Conservation (phyloP, 2,888 invertebrate species). For the Rhimphoctona megacephalus region DNA sequence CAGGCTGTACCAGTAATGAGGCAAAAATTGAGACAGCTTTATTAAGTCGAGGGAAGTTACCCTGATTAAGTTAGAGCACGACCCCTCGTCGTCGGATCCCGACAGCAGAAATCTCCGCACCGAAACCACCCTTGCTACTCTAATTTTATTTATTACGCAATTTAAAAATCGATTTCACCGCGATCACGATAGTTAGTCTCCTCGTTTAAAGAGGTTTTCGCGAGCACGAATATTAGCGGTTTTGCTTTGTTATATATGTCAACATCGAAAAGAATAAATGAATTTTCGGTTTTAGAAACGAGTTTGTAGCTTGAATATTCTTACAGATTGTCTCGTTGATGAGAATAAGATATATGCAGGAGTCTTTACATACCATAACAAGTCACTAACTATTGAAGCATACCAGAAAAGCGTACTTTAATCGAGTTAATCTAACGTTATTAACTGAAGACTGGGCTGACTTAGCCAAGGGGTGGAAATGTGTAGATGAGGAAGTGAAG, state of each 20-base stretch:
- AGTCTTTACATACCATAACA: constrained; percentile 74
- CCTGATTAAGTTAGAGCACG: constrained; percentile 82
- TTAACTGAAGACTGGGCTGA: constrained; percentile 82
- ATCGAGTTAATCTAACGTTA: constrained; percentile 82
- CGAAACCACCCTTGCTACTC: constrained; percentile 79
- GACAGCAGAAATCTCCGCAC: constrained; percentile 58
- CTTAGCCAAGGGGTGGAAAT: constrained; percentile 75
- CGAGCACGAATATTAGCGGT: constrained; percentile 28
- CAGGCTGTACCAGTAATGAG: constrained; percentile 79
- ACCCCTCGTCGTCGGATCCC: constrained; percentile 70
- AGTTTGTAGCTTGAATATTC: background rate
- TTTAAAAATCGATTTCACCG: constrained; percentile 83
- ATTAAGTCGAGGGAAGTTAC: constrained; percentile 83
- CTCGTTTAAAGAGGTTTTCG: constrained; percentile 45
- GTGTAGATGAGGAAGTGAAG: constrained; percentile 61
- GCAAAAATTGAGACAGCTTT: constrained; percentile 84
- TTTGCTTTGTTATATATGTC: constrained; percentile 37
- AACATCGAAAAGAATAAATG: constrained; percentile 22
- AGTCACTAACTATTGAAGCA: constrained; percentile 78
- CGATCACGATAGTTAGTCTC: constrained; percentile 72
- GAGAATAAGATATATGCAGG: constrained; percentile 52
- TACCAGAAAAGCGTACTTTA: constrained; percentile 75
- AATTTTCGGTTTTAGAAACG: constrained; percentile 20
- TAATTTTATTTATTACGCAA: constrained; percentile 84
- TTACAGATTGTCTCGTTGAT: background rate